These are phyloP conservation scores for Aspidoscelis tigris DNA, from an alignment of 2,113 vertebrate genomes.

Conservation along the genomic window DNA sequence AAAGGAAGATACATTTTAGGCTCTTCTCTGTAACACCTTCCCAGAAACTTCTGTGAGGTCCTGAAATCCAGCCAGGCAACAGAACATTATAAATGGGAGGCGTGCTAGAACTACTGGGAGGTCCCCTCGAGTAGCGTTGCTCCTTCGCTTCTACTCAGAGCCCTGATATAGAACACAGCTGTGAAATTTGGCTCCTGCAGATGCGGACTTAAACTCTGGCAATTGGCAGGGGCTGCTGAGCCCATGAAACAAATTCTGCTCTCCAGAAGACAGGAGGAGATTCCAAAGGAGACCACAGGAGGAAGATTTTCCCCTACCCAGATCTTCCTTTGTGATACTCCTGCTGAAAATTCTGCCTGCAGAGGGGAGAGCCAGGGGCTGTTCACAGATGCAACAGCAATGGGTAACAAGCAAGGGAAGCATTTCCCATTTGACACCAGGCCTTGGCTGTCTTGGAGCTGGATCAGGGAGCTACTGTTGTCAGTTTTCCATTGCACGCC, in stretches of 20 bases:
- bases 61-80: conserved; percentile 21
- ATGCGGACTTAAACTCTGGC: neutral
- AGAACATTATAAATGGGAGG: neutral
- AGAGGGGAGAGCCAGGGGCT: no score
- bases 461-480: neutral
- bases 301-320: neutral
- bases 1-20: neutral
- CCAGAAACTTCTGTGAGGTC: conserved; percentile 29
- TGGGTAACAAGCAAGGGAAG: no score
- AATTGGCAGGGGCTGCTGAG: neutral
- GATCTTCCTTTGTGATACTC: neutral
- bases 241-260: neutral
- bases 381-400: no score
- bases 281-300: neutral
- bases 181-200: conserved; percentile 7
- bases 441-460: neutral
- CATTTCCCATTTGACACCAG: neutral
- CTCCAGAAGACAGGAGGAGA: neutral
- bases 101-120: neutral
- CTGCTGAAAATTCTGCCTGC: neutral
- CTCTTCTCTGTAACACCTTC: neutral
- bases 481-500: neutral
- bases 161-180: conserved; percentile 5
- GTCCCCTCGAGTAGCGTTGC: neutral
- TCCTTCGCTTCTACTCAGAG: conserved; percentile 5